Evolutionary conservation across 2,113 vertebrate genomes (phyloP).

Genomic region (Oriolus oriolus): DNA sequence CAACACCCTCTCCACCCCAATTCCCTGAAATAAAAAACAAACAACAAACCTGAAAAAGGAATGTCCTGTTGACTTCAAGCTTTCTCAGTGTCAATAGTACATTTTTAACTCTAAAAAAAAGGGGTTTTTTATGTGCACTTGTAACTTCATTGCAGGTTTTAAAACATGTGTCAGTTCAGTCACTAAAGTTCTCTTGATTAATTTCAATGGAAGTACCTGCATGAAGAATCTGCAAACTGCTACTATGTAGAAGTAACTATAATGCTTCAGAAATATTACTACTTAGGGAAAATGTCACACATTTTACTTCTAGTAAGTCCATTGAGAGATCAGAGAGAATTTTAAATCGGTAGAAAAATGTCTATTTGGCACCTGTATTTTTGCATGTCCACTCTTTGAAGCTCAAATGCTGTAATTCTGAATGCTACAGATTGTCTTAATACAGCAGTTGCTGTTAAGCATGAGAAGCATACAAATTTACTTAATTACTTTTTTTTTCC

Average conservation of each 20-base stretch:
- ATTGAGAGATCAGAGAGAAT: not conserved
- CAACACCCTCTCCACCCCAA: not conserved
- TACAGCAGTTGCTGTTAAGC: not conserved
- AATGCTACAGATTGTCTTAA: not conserved
- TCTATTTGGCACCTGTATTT: not conserved
- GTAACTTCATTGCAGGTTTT: not conserved
- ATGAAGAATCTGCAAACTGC: not conserved
- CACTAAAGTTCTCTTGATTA: not conserved
- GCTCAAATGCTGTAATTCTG: not conserved
- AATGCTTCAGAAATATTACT: not conserved
- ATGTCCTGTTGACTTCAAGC: not conserved
- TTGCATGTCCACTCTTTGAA: not conserved
- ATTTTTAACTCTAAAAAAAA: not conserved
- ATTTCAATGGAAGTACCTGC: not conserved
- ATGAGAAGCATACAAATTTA: not conserved
- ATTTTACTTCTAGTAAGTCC: not conserved
- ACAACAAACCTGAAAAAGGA: not conserved
- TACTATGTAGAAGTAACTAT: not conserved
- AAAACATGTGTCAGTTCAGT: not conserved
- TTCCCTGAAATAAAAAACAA: not conserved
- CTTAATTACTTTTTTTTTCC: not conserved
- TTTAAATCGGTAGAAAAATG: not conserved
- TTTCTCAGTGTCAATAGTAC: not conserved
- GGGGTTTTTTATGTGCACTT: accelerated
- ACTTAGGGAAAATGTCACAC: not conserved